Conservation (phyloP, 2,888 invertebrate species). For the Acleris literana region DNA sequence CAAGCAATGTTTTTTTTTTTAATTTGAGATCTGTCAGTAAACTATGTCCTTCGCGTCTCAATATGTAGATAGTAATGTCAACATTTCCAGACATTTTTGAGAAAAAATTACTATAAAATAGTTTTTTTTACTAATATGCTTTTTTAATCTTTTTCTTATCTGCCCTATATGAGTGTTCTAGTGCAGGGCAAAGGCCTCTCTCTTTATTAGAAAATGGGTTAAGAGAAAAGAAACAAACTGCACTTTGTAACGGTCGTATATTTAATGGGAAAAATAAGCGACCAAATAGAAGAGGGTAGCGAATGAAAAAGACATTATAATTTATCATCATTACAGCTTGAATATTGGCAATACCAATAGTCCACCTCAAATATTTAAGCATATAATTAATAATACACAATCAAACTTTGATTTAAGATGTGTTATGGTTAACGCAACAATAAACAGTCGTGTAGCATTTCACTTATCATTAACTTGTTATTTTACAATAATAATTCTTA, state of each 20-base stretch:
- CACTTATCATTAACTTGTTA: no score
- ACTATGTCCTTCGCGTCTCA: no score
- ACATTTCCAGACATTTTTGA: no score
- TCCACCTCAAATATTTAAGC: not conserved
- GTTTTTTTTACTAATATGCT: no score
- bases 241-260: not conserved
- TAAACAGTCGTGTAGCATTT: not conserved
- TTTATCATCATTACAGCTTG: not conserved
- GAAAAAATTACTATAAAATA: no score
- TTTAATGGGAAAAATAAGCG: not conserved
- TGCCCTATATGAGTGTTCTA: no score
- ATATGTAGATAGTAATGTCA: no score
- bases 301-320: not conserved
- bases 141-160: no score
- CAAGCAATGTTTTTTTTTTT: no score
- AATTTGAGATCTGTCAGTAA: no score
- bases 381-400: not conserved
- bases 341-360: not conserved
- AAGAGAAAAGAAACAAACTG: not conserved
- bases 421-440: not conserved
- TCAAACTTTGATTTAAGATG: not conserved
- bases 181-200: no score
- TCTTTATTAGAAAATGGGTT: not conserved
- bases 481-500: no score
- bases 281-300: not conserved